These are phyloP conservation scores for Oreochromis niloticus DNA, from an alignment of 2,113 vertebrate genomes.

Conservation along the genomic window DNA sequence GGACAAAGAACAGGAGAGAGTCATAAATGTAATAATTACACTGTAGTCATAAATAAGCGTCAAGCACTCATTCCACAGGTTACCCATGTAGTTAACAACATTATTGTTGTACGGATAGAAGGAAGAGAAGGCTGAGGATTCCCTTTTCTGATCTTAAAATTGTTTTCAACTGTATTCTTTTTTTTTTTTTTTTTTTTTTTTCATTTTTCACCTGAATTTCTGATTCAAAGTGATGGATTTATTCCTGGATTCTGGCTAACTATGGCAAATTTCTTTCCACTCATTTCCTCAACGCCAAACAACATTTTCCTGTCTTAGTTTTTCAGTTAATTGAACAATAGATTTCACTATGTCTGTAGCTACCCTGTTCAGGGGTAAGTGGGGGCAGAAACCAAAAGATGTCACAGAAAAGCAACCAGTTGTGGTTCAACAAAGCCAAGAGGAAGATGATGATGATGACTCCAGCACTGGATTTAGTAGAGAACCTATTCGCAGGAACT, in stretches of 20 bases:
- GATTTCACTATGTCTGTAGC: slow-evolving; percentile 48
- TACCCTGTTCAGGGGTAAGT: slow-evolving; percentile 64
- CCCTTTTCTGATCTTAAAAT: not conserved
- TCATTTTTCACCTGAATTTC: not conserved
- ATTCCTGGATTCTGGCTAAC: slow-evolving; percentile 51
- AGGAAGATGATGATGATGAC: slow-evolving; percentile 64
- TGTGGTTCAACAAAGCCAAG: not conserved
- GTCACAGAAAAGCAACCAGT: not conserved
- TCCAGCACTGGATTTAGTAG: slow-evolving; percentile 9
- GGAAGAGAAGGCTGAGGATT: not conserved
- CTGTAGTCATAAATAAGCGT: slow-evolving; percentile 18
- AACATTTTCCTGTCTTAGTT: not conserved
- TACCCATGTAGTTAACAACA: not conserved
- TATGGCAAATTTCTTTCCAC: not conserved
- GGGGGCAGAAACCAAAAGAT: slow-evolving; percentile 59
- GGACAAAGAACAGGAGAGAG: slow-evolving; percentile 47
- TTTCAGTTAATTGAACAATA: not conserved
- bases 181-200: not conserved
- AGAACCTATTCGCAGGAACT: slow-evolving; percentile 66
- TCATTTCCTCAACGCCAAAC: not conserved
- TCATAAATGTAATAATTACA: slow-evolving; percentile 55
- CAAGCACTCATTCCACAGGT: slow-evolving; percentile 4
- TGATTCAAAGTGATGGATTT: slow-evolving; percentile 36
- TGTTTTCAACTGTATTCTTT: not conserved
- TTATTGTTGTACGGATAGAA: not conserved